Evolutionary conservation across 2,113 vertebrate genomes (phyloP).

Genomic region (Struthidea cinerea): DNA sequence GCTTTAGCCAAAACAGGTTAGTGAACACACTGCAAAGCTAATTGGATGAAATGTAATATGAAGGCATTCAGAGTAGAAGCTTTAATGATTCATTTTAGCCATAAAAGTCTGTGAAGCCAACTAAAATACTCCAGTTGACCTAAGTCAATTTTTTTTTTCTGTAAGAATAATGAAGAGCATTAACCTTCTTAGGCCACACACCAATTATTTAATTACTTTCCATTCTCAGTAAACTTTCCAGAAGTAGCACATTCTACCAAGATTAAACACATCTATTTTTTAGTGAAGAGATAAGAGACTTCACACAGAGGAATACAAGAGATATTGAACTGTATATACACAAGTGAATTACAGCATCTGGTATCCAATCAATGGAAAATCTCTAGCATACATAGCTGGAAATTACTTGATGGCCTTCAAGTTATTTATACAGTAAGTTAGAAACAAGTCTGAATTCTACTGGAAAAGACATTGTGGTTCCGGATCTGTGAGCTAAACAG

Average conservation of each 20-base stretch:
- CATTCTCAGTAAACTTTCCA: constrained; percentile 23
- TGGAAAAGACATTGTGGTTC: background rate
- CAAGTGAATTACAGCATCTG: constrained; percentile 1
- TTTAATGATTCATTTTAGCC: background rate
- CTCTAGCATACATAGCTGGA: background rate
- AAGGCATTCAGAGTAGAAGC: background rate
- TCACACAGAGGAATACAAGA: background rate
- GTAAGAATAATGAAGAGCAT: background rate
- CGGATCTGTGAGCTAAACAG: background rate
- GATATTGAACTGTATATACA: constrained; percentile 10
- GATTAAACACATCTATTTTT: constrained; percentile 19
- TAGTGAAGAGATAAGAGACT: constrained; percentile 14
- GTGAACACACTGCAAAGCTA: background rate
- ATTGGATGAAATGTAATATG: background rate
- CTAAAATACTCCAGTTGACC: background rate
- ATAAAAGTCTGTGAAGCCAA: background rate
- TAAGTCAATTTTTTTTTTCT: background rate
- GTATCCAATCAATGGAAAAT: background rate
- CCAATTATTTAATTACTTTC: constrained; percentile 55
- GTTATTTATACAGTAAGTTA: background rate
- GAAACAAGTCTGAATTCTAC: background rate
- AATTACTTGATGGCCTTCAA: background rate
- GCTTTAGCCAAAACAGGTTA: background rate
- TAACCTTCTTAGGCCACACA: constrained; percentile 1
- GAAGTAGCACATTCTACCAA: constrained; percentile 2